These are phyloP conservation scores for Cyclura pinguis DNA, from an alignment of 2,797 vertebrate species.

Conservation along the genomic window DNA sequence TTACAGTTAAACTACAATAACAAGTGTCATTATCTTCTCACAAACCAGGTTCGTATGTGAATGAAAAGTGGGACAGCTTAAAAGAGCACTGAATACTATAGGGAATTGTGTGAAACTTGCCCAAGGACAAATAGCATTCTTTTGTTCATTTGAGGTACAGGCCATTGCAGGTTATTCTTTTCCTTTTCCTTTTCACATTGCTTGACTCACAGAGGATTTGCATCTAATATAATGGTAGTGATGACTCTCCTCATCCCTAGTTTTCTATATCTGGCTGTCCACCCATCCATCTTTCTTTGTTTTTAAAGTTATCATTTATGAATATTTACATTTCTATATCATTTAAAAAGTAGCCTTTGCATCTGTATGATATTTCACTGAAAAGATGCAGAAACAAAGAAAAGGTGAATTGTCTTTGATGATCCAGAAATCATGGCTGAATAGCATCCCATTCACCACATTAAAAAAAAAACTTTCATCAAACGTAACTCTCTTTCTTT, in stretches of 20 bases:
- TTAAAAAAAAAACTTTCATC: not conserved
- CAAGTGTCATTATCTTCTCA: not conserved
- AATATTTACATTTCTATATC: not conserved
- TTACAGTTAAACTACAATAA: not conserved
- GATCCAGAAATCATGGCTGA: not conserved
- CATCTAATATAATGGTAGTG: not conserved
- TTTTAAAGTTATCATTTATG: not conserved
- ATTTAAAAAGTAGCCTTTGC: not conserved
- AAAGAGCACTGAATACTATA: not conserved
- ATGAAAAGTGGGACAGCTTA: not conserved
- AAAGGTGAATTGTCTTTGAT: not conserved
- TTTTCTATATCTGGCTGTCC: not conserved
- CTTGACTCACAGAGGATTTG: too few species aligned
- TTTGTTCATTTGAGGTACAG: not conserved
- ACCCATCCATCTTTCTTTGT: not conserved
- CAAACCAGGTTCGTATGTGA: conserved; percentile 4
- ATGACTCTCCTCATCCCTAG: not conserved
- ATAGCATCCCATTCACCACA: not conserved
- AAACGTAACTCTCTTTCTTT: not conserved
- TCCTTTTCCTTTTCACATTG: not conserved
- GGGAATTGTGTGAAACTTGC: not conserved
- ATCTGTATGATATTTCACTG: too few species aligned
- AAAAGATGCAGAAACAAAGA: not conserved
- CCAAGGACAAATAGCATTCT: not conserved
- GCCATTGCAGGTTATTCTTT: not conserved